Evolutionary conservation across 2,888 invertebrate genomes (phyloP).

Genomic region (Argyra leucocephala): DNA sequence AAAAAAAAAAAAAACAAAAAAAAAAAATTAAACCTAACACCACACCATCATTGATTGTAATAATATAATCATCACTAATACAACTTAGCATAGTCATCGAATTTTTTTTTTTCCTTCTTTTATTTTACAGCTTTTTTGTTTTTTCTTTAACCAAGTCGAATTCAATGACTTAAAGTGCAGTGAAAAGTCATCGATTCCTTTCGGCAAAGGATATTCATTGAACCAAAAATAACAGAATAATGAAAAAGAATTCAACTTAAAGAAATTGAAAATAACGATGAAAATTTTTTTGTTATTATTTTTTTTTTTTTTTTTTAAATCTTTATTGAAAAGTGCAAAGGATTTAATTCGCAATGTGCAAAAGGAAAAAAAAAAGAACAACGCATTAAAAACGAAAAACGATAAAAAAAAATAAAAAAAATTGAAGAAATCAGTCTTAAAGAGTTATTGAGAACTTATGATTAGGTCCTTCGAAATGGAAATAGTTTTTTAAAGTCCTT

Average conservation of each 20-base stretch:
- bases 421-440: no score
- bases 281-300: not conserved
- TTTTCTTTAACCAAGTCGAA: not conserved
- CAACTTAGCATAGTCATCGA: not conserved
- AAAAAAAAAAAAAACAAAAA: no score
- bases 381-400: not conserved
- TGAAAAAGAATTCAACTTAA: not conserved
- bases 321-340: not conserved
- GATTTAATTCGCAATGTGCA: not conserved
- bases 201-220: not conserved
- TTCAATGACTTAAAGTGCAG: not conserved
- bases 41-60: no score
- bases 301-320: not conserved
- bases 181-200: constrained; percentile 4
- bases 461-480: not conserved
- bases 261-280: not conserved
- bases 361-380: not conserved
- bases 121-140: no score
- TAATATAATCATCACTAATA: no score
- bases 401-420: no score
- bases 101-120: not conserved
- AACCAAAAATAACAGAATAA: not conserved
- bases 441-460: not conserved
- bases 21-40: no score
- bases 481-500: not conserved